Base-by-base conservation (phyloP, 2,888 invertebrate genomes). In the Drosophila melanosoma region DNA sequence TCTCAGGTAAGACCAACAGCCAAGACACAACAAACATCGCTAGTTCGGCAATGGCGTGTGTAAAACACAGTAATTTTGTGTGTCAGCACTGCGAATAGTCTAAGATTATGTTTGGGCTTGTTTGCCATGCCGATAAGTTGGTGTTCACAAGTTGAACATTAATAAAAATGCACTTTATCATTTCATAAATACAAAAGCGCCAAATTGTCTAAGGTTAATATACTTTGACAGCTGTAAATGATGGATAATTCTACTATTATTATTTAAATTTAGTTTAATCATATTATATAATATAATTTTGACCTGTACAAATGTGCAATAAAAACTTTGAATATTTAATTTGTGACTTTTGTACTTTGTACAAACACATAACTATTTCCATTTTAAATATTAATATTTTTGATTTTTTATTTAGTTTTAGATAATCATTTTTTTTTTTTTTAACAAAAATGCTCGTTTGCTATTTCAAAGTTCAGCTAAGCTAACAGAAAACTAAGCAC, bases 11-110 rank as follows among this genome's bases (percentile, higher is more conserved):
- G 42, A 36, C 23, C 23, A 40, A 54, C 17, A 15, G 29, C 32
- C 23, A 61, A 68, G 17, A 35, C 10, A 35, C 20, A 38, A n/a
- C 26, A 56, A 40, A 36, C 20, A 45, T 23, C 20, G 20, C 33
- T 15, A 33, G 40, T 74, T 70, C 62, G 66, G 40, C 38, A 77
- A 74, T 56, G 54, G 15, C 36, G 29, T 61, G 51, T 26, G 38
- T 32, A 53, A 49, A 40, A 45, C 32, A 33, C 42, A 49, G 49
- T 26, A 60, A 69, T 72, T 79, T 66, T 62, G 56, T 79, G 57
- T 71, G 81, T 67, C 74, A 80, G 52, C 66, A 62, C 62, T 48
- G 45, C 59, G 75, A 75, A 65, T 42, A 29, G 54, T 51, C 51
- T 53, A 57, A 20, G 51, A 63, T 49, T 71, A 59, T 59, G 57